Percentiles rank a stretch among this genome's conserved stretches.
These are phyloP conservation scores for Philaethria dido DNA, from an alignment of 2,888 invertebrate species.

Conservation along the genomic window DNA sequence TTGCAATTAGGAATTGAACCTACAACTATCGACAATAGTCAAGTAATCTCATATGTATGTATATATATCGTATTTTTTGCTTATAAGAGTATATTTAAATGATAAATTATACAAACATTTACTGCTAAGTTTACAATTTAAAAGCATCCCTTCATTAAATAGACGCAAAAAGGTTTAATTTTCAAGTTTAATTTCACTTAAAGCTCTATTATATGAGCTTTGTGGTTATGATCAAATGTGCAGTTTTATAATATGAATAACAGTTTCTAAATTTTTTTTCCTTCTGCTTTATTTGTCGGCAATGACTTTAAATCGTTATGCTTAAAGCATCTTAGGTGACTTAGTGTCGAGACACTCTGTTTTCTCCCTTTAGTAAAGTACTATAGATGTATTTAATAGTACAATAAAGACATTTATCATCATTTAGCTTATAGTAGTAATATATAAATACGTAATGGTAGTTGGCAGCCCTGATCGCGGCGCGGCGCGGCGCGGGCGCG, in stretches of 20 bases:
- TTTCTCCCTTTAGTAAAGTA: no score
- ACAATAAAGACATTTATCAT: no score
- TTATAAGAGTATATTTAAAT: not conserved
- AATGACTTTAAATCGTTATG: no score
- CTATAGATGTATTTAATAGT: no score
- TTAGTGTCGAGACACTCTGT: not conserved
- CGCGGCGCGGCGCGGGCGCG: conserved; percentile 60
- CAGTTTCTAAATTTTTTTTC: not conserved
- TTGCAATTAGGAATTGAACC: no score
- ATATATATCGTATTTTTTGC: not conserved
- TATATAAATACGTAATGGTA: not conserved
- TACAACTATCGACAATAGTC: no score
- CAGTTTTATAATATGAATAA: not conserved
- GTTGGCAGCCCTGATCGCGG: conserved; percentile 47
- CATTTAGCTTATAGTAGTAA: not conserved
- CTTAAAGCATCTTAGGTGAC: no score
- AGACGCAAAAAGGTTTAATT: not conserved
- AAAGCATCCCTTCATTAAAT: not conserved
- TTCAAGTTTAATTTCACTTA: not conserved
- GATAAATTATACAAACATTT: not conserved
- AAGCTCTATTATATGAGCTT: not conserved
- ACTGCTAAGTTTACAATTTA: not conserved
- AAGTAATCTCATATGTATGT: no score
- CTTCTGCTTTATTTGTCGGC: not conserved
- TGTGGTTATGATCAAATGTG: not conserved